Percentiles rank a stretch among this genome's conserved stretches.
Evolutionary conservation across 2,888 invertebrate species (phyloP).

Genomic region (Dicyrtoma fusca): DNA sequence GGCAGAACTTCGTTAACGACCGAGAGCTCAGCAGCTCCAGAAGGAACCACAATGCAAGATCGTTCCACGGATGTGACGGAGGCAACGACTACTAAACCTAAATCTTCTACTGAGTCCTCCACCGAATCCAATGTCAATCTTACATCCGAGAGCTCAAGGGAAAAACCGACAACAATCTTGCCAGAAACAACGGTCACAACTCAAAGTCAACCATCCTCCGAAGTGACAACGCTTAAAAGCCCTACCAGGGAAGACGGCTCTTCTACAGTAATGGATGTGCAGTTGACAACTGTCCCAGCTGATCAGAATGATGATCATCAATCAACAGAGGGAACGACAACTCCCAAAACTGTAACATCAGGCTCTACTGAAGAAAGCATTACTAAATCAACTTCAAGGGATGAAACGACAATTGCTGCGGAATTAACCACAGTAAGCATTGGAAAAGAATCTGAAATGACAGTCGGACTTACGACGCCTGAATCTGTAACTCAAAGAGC

Average conservation of each 20-base stretch:
- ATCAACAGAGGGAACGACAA: not conserved
- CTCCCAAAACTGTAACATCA: not conserved
- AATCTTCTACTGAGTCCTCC: not conserved
- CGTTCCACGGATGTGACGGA: not conserved
- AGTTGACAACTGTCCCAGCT: not conserved
- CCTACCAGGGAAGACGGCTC: not conserved
- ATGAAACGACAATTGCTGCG: no score
- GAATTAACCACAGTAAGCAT: no score
- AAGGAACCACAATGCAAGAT: not conserved
- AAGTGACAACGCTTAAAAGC: not conserved
- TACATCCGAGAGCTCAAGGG: not conserved
- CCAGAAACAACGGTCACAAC: constrained; percentile 49
- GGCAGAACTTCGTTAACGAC: not conserved
- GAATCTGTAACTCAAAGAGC: no score
- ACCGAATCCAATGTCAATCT: not conserved
- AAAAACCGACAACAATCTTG: not conserved
- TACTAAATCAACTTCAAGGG: not conserved
- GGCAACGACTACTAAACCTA: not conserved
- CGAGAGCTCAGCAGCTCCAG: not conserved
- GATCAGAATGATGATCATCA: no score
- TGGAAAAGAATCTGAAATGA: no score
- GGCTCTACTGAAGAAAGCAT: not conserved
- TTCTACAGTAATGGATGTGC: not conserved
- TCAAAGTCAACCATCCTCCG: constrained; percentile 48
- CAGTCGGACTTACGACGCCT: no score